Evolutionary conservation across 2,888 invertebrate genomes (phyloP), one percentile per base, ranked within the genome.

Genomic region (Himalopsyche anomala): DNA sequence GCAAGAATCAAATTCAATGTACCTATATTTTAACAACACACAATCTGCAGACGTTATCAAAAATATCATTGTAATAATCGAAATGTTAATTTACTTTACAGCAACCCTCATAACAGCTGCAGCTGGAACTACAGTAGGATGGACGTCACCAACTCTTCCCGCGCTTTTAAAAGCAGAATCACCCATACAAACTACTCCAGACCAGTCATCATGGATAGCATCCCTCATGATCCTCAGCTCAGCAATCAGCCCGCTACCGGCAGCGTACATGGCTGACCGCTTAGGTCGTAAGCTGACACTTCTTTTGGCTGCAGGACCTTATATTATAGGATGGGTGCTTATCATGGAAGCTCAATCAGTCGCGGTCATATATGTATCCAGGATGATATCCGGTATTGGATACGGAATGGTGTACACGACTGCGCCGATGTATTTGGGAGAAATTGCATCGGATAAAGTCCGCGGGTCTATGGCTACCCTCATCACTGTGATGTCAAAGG

Each of bases 201-300:
- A 94, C 89, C 93, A 95, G 91, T 94, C 94, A 89, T 94, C 95
- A 54, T 94, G 94, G 94, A 93, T 95, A 90, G 95, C 94, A 6
- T 95, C 95, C 40, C 92, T 95, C 84, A 95, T 95, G 91, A 93
- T 95, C 82, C 91, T 95, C 85, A 95, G 94, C 88, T 94, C 94
- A 89, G 94, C 95, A 74, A 92, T 94, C 54, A 95, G 95, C 80
- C 95, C 94, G 6, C 91, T 95, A n/a, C 91, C 94, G 5, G 95
- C 95, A 0, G 94, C 95, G 0, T 93, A 94, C 89, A 91, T 95
- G 81, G 94, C 95, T 56, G 95, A 95, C 91, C 92, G 93, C 87
- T 92, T 95, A 86, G 96, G 96, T 19, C 93, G 95, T 6, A 95
- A 95, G 90, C 92, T 91, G 89, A 94, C 95, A 0, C 92, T 95